A percentile compares a stretch with the other conserved stretches of the same genome.
phyloP scores from a whole-genome alignment of 2,888 invertebrate genomes.

The Cephalotes varians region DNA sequence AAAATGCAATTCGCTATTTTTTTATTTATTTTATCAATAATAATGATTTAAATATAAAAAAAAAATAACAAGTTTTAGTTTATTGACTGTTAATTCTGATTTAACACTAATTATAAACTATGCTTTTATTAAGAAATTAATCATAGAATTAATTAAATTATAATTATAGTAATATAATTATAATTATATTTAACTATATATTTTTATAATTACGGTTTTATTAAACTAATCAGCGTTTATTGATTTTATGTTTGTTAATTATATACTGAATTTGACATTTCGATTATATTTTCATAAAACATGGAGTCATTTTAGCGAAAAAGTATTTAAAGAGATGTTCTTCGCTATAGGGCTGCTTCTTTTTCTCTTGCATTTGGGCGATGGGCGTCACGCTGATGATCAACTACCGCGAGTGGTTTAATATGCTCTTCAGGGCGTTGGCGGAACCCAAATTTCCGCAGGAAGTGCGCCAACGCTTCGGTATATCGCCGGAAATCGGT shows the following conservation, averaged over 20 bases:
- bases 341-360: conserved; percentile 92
- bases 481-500: conserved; percentile 86
- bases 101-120: background rate
- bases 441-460: conserved; percentile 93
- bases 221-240: background rate
- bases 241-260: background rate
- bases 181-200: too few relatives aligned
- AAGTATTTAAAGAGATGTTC: background rate
- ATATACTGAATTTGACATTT: background rate
- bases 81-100: background rate
- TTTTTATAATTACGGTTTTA: background rate
- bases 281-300: background rate
- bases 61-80: background rate
- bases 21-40: background rate
- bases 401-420: conserved; percentile 92
- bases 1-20: background rate
- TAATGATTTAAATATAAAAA: background rate
- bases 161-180: background rate
- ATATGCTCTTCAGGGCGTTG: conserved; percentile 90
- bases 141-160: background rate
- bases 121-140: background rate
- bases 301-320: background rate
- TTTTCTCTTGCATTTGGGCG: conserved; percentile 97
- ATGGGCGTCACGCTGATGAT: conserved; percentile 93
- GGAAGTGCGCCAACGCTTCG: conserved; percentile 86